Conservation (phyloP, 2,888 invertebrate species). For the Tortricodes alternella region DNA sequence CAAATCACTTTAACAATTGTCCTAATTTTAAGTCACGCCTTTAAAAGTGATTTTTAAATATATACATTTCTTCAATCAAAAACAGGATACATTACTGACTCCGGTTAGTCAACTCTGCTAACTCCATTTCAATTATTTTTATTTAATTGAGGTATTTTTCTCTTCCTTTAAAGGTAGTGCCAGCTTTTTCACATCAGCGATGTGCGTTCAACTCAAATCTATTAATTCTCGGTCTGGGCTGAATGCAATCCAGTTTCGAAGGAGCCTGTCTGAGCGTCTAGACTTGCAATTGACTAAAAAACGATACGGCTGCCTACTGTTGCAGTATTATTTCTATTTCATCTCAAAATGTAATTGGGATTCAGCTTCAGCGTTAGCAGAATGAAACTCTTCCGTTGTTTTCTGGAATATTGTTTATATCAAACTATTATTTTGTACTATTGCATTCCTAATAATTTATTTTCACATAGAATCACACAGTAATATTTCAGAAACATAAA, state of each 20-base stretch:
- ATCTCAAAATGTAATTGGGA: neutral
- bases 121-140: neutral
- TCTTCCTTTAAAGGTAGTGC: conserved; percentile 1
- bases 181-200: conserved; percentile 40
- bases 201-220: conserved; percentile 58
- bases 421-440: neutral
- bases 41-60: too few relatives aligned
- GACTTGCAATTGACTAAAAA: conserved; percentile 48
- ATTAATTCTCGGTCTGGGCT: conserved; percentile 57
- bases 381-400: neutral
- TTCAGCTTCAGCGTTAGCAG: neutral
- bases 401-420: neutral
- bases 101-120: neutral
- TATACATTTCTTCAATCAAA: neutral
- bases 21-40: too few relatives aligned
- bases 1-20: too few relatives aligned
- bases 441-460: too few relatives aligned
- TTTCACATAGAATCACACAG: too few relatives aligned
- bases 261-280: conserved; percentile 63
- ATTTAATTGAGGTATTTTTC: conserved; percentile 1
- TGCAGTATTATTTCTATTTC: conserved; percentile 24
- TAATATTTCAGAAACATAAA: too few relatives aligned
- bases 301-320: conserved; percentile 23
- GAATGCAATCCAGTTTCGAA: conserved; percentile 60
- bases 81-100: neutral